Evolutionary conservation across 2,797 vertebrate genomes (phyloP).

Genomic region (Lepilemur ruficaudatus): DNA sequence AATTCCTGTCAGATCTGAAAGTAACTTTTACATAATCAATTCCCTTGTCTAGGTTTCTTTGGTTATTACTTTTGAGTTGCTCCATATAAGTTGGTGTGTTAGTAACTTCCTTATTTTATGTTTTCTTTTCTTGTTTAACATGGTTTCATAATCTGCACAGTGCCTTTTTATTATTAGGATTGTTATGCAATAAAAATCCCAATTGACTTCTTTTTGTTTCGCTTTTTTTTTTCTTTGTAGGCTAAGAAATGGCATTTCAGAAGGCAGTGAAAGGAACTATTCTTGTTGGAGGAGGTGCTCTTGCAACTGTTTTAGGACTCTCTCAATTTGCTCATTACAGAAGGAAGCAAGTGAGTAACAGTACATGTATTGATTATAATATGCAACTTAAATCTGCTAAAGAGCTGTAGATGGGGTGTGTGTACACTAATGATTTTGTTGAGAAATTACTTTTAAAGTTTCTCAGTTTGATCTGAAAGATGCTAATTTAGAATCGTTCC

Average conservation of each 20-base stretch:
- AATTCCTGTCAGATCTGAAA: constrained; percentile 31
- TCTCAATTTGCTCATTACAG: constrained; percentile 93
- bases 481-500: constrained; percentile 55
- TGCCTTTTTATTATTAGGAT: constrained; percentile 42
- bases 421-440: constrained; percentile 52
- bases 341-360: constrained; percentile 89
- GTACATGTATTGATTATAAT: constrained; percentile 68
- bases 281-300: constrained; percentile 91
- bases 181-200: constrained; percentile 53
- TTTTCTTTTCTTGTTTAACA: constrained; percentile 58
- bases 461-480: constrained; percentile 49
- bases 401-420: constrained; percentile 26
- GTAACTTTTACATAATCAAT: constrained; percentile 34
- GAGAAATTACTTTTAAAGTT: constrained; percentile 31
- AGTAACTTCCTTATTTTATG: constrained; percentile 16
- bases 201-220: constrained; percentile 76
- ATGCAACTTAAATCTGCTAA: constrained; percentile 74
- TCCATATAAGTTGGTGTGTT: background rate
- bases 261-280: constrained; percentile 91
- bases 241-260: constrained; percentile 94
- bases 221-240: constrained; percentile 68
- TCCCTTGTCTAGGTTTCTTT: background rate
- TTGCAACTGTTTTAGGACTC: constrained; percentile 90
- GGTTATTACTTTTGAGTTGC: constrained; percentile 27
- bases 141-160: constrained; percentile 29